Base-by-base conservation (phyloP, 2,797 vertebrate species). In the Peromyscus melanophrys region DNA sequence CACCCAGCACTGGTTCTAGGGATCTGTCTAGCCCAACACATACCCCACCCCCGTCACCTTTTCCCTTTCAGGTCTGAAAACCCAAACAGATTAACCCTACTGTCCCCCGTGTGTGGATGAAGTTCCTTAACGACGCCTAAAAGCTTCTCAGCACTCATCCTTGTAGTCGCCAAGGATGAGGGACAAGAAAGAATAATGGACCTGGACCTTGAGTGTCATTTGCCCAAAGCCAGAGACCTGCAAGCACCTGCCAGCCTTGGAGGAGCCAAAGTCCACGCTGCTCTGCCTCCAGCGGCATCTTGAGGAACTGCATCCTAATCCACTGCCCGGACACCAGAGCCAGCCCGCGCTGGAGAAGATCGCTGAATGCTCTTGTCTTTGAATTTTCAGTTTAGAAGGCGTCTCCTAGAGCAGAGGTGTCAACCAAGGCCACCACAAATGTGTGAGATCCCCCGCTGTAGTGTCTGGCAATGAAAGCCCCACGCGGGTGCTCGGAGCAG, bases 351-450 rank as follows among this genome's bases (percentile, higher is more conserved):
- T 81, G 16, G n/a, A 2, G 23, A 73, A 46, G 40, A 10, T 1
- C 8, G 6, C 49, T 13, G 23, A 16, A 0, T 0, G 37, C 37
- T 11, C 8, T 8, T 8, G 11, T 55, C 55, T 5, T 89, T 43
- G 8, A 80, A 37, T 25, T 67, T 95, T 92, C n/a, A 43, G 67
- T 13, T 81, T 40, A 87, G 75, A 61, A 82, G 63, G 17, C 59
- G 46, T 73, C 76, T 89, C 80, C n/a, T 14, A 81, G 73, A 46
- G n/a, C 27, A 63, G 4, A 25, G 21, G 6, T 37, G 37, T 55
- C 59, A 31, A 2, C 8, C 55, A 57, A 69, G 40, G 0, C 43
- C 80, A 80, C 31, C 3, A 61, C 69, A 57, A 69, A n/a, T 6
- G 61, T 55, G 3, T 5, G 40, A 46, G 73, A 49, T 2, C 2